Percentiles rank a stretch among this genome's conserved stretches.
These are phyloP conservation scores for Carduelis carduelis DNA, from an alignment of 2,797 vertebrate species.

Conservation along the genomic window DNA sequence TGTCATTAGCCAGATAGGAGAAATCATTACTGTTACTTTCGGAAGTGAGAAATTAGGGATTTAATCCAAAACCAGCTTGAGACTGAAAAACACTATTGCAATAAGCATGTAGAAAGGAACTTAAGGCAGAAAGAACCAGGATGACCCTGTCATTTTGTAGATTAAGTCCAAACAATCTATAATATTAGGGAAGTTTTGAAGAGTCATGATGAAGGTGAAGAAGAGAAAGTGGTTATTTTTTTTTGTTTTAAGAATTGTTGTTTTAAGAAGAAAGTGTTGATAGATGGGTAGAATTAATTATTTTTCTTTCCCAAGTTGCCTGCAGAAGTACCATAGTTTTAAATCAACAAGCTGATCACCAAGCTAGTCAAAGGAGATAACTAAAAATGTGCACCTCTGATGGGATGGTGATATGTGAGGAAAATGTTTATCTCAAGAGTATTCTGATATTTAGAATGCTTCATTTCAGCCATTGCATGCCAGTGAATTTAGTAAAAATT, in stretches of 20 bases:
- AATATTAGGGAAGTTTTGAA: not conserved
- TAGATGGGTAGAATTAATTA: not conserved
- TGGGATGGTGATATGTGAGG: not conserved
- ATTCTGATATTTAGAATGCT: not conserved
- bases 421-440: not conserved
- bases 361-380: not conserved
- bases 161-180: not conserved
- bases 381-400: not conserved
- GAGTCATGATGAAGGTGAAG: not conserved
- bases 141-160: not conserved
- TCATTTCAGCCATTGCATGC: not conserved
- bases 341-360: not conserved
- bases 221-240: not conserved
- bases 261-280: not conserved
- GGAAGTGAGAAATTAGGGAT: constrained; percentile 37
- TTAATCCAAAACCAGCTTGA: constrained; percentile 15
- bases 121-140: not conserved
- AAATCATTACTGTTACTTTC: constrained; percentile 49
- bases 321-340: not conserved
- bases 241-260: not conserved
- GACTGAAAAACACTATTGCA: not conserved
- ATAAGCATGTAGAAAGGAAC: not conserved
- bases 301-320: not conserved
- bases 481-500: not conserved
- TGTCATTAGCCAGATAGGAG: constrained; percentile 38